phyloP scores from a whole-genome alignment of 1,140 invertebrate species.

The Caenorhabditis remanei region DNA sequence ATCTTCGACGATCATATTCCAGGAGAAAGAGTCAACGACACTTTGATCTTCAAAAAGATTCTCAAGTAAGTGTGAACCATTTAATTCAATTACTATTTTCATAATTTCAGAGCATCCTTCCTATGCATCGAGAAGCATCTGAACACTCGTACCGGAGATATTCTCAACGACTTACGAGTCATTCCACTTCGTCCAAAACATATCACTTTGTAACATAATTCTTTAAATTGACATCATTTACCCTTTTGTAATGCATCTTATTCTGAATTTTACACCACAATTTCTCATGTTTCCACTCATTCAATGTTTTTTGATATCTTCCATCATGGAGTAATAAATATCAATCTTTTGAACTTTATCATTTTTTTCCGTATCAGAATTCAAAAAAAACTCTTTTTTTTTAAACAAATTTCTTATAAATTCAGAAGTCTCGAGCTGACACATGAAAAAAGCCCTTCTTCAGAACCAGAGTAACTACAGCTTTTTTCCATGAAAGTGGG shows the following conservation, averaged over 20 bases:
- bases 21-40: slow-evolving; percentile 32
- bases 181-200: slow-evolving; percentile 23
- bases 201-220: neutral
- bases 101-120: neutral
- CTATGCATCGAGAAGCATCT: neutral
- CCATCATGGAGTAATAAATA: too few relatives aligned
- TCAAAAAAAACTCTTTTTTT: too few relatives aligned
- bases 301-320: too few relatives aligned
- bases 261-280: too few relatives aligned
- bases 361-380: too few relatives aligned
- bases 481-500: too few relatives aligned
- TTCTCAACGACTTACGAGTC: slow-evolving; percentile 11
- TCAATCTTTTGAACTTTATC: too few relatives aligned
- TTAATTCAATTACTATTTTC: neutral
- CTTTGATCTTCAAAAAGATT: slow-evolving; percentile 16
- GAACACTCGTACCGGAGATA: neutral
- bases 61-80: neutral
- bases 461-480: too few relatives aligned
- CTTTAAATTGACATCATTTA: neutral
- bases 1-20: slow-evolving; percentile 26
- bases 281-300: too few relatives aligned
- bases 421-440: too few relatives aligned
- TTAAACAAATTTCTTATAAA: too few relatives aligned
- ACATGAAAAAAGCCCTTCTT: too few relatives aligned
- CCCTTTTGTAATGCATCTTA: neutral